These are phyloP conservation scores for Labeo catla DNA, from an alignment of 2,113 vertebrate species.

Conservation along the genomic window DNA sequence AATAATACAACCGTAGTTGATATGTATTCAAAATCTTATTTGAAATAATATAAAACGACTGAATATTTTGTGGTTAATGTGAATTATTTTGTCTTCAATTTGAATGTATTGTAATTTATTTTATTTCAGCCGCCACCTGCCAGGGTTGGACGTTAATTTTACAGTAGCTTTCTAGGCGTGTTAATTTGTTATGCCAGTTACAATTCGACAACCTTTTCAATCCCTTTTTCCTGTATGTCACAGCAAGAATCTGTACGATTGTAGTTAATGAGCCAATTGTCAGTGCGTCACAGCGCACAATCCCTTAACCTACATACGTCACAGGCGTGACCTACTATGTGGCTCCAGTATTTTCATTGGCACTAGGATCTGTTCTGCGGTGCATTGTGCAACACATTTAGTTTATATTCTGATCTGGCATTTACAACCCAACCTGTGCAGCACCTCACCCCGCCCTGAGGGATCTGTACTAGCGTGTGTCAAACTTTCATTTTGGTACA, in stretches of 20 bases:
- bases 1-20: too few species aligned
- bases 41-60: too few species aligned
- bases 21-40: too few species aligned
- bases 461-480: background rate
- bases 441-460: background rate
- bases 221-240: background rate
- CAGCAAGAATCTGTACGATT: conserved; percentile 11
- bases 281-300: background rate
- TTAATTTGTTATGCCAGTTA: background rate
- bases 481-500: background rate
- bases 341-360: background rate
- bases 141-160: background rate
- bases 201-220: background rate
- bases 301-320: background rate
- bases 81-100: too few species aligned
- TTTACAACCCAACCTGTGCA: background rate
- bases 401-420: conserved; percentile 1
- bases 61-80: too few species aligned
- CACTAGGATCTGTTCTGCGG: background rate
- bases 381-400: background rate
- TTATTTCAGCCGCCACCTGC: too few species aligned
- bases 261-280: background rate
- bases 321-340: background rate
- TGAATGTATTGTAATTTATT: too few species aligned
- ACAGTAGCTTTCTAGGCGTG: conserved; percentile 17